Base-by-base conservation (phyloP, 1,140 invertebrate genomes). In the Ylistrum balloti region DNA sequence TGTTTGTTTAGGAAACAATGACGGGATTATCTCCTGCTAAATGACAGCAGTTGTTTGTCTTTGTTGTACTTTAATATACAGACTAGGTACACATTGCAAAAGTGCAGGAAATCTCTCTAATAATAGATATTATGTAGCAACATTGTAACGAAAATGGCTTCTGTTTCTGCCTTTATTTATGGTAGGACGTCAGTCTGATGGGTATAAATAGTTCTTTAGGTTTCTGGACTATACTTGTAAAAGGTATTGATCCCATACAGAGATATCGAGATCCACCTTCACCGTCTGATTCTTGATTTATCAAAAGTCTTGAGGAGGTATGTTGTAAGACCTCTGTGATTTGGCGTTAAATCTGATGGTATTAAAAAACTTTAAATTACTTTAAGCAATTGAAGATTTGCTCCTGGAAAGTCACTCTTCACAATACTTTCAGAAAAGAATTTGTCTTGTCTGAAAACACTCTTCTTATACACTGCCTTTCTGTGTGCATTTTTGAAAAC, bases 381-480 rank as follows among this genome's bases (percentile, higher is more conserved):
- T 22, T 74, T n/a, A 74, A 74, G 56, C 56, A 74, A 74, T 74
- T 74, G 56, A 28, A 28, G 56, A 74, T 74, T 74, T 74, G n/a
- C 22, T 74, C n/a, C 5, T 74, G n/a, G 17, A 74, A 11, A n/a
- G 28, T n/a, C 20, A 74, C 17, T 28, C 22, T 9, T 74, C 7
- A 5, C 5, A 3, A 9, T 74, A n/a, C 56, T 45, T 45, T 45
- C 41, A 15, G 41, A 13, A 45, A 45, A 45, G 41, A 45, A 45
- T 13, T 17, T 45, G 41, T 9, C 17, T 45, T 45, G 41, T 45
- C 20, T 9, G 41, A 45, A 45, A 45, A 45, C 20, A 13, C 35
- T 38, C n/a, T n/a, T n/a, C n/a, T n/a, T n/a, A n/a, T 38, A 38
- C 35, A 38, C 1, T 45, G 10, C 41, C 1, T 45, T 45, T 45